These are phyloP conservation scores for Gobio occitaniae DNA, from an alignment of 2,797 vertebrate species.

Conservation along the genomic window DNA sequence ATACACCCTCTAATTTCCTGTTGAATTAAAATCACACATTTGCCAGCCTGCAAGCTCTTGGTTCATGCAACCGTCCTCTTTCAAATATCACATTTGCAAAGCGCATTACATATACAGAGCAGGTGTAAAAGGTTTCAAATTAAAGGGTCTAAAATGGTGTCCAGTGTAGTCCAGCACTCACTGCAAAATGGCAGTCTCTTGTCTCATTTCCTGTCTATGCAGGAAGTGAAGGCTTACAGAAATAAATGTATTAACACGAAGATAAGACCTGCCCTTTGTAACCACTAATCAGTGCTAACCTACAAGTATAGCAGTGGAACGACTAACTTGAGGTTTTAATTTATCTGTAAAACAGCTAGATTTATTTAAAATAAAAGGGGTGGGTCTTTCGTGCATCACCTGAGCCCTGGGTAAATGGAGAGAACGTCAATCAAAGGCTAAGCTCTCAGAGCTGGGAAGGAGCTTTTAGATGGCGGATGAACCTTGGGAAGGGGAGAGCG, in stretches of 20 bases:
- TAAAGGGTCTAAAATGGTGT: slow-evolving; percentile 73
- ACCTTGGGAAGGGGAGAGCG: slow-evolving; percentile 92
- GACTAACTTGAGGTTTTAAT: not conserved
- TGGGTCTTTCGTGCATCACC: slow-evolving; percentile 99
- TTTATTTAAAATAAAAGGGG: slow-evolving; percentile 93
- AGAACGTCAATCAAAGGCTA: slow-evolving; percentile 99
- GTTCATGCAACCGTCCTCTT: not conserved
- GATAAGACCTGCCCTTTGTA: slow-evolving; percentile 18
- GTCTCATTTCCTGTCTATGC: slow-evolving; percentile 92
- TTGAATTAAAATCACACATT: not conserved
- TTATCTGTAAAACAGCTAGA: slow-evolving; percentile 31
- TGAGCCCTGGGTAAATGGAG: slow-evolving; percentile 99
- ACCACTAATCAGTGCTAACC: not conserved
- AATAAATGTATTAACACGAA: slow-evolving; percentile 61
- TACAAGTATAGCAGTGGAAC: no score
- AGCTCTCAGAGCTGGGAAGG: slow-evolving; percentile 99
- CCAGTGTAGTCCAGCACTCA: slow-evolving; percentile 63
- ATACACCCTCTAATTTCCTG: not conserved
- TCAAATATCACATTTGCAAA: not conserved
- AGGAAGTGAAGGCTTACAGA: slow-evolving; percentile 95
- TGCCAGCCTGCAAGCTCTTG: not conserved
- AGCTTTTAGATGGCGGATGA: slow-evolving; percentile 99
- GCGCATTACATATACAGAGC: not conserved
- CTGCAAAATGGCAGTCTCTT: slow-evolving; percentile 92
- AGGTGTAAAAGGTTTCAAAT: slow-evolving; percentile 38